Percentiles rank a stretch among this genome's conserved stretches.
phyloP scores from a whole-genome alignment of 2,113 vertebrate species.

The Rhipidura dahli region DNA sequence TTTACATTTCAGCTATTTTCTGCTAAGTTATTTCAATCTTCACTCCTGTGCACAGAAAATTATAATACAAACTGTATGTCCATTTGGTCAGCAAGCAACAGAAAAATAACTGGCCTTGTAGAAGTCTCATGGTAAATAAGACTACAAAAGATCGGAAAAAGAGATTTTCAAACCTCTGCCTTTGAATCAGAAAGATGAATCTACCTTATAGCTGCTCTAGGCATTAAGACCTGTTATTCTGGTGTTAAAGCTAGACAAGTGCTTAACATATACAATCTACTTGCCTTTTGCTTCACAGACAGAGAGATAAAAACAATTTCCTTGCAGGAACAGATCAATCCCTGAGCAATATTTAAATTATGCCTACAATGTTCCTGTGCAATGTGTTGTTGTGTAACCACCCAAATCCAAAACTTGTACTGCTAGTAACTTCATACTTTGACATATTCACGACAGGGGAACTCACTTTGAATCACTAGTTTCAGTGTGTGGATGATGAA shows the following conservation, averaged over 20 bases:
- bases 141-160: not conserved
- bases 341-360: not conserved
- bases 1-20: not conserved
- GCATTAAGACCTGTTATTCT: not conserved
- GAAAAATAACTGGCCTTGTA: not conserved
- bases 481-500: not conserved
- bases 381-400: not conserved
- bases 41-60: not conserved
- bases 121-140: not conserved
- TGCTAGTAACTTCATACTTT: not conserved
- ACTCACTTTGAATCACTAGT: not conserved
- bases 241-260: not conserved
- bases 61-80: not conserved
- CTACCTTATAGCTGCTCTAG: not conserved
- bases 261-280: not conserved
- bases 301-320: not conserved
- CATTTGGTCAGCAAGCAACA: not conserved
- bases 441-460: not conserved
- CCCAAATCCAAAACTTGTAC: not conserved
- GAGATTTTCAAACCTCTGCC: not conserved
- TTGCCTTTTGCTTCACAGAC: not conserved
- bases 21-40: not conserved
- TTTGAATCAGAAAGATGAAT: not conserved
- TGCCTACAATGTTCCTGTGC: not conserved
- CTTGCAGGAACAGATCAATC: not conserved